Percentiles rank a stretch among this genome's conserved stretches.
phyloP scores from a whole-genome alignment of 2,113 vertebrate genomes.

The Chloropsis hardwickii region DNA sequence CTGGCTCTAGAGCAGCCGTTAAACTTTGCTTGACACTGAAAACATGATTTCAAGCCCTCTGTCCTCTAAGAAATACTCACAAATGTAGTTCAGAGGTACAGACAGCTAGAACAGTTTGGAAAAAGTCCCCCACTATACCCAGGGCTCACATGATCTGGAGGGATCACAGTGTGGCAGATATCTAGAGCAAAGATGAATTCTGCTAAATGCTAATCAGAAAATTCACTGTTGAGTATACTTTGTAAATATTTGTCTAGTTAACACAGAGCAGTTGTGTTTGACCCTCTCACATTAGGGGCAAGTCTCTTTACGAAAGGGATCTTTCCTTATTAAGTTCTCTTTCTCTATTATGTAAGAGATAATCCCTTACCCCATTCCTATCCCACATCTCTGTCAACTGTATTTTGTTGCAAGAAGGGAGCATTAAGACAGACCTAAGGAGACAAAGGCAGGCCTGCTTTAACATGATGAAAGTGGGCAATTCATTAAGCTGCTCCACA shows the following conservation, averaged over 20 bases:
- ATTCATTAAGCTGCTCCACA: neutral
- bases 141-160: neutral
- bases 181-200: slow-evolving; percentile 42
- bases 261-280: neutral
- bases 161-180: neutral
- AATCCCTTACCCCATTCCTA: slow-evolving; percentile 21
- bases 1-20: neutral
- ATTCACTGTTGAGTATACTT: neutral
- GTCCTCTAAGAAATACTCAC: slow-evolving; percentile 29
- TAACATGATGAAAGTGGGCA: neutral
- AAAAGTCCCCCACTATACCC: neutral
- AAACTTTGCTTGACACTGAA: neutral
- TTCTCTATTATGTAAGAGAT: neutral
- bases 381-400: neutral
- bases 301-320: neutral
- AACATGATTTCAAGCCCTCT: slow-evolving; percentile 28
- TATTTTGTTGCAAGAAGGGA: neutral
- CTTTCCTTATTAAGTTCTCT: neutral
- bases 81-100: slow-evolving; percentile 50
- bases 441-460: neutral
- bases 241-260: slow-evolving; percentile 20
- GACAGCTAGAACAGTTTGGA: neutral
- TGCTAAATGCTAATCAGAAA: neutral
- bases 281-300: neutral
- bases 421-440: neutral